Percentiles rank a stretch among this genome's conserved stretches.
These are phyloP conservation scores for Solenopsis invicta DNA, from an alignment of 1,140 invertebrate genomes.

Conservation along the genomic window DNA sequence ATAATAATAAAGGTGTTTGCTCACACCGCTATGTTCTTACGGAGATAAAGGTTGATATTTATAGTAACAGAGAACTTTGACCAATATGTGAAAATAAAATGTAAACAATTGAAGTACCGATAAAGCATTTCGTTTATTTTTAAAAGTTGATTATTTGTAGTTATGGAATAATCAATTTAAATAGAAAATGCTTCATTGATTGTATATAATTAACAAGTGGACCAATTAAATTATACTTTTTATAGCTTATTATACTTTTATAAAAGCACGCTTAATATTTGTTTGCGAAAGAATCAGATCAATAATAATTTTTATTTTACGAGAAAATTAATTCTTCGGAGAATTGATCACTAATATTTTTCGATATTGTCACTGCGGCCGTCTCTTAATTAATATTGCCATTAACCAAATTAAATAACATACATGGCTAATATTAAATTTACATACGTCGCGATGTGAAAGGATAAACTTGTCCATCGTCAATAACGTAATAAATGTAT, in stretches of 20 bases:
- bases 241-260: neutral
- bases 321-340: conserved; percentile 32
- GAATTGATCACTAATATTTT: conserved; percentile 26
- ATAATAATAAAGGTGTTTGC: neutral
- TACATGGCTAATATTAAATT: conserved; percentile 54
- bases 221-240: neutral
- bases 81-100: too few species aligned
- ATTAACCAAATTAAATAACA: conserved; percentile 63
- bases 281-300: neutral
- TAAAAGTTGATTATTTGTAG: conserved; percentile 14
- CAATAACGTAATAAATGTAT: conserved; percentile 56
- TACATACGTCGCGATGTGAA: conserved; percentile 55
- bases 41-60: neutral
- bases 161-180: neutral
- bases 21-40: neutral
- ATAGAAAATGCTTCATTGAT: neutral
- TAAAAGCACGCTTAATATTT: neutral
- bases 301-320: conserved; percentile 39
- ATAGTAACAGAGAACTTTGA: too few species aligned
- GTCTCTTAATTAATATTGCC: conserved; percentile 53
- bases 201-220: neutral
- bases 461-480: conserved; percentile 60
- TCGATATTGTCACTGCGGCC: conserved; percentile 7
- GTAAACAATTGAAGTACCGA: too few species aligned
- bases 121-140: too few species aligned